Evolutionary conservation across 2,113 vertebrate genomes (phyloP), one percentile per base, ranked within the genome.

Genomic region (Gavia stellata): DNA sequence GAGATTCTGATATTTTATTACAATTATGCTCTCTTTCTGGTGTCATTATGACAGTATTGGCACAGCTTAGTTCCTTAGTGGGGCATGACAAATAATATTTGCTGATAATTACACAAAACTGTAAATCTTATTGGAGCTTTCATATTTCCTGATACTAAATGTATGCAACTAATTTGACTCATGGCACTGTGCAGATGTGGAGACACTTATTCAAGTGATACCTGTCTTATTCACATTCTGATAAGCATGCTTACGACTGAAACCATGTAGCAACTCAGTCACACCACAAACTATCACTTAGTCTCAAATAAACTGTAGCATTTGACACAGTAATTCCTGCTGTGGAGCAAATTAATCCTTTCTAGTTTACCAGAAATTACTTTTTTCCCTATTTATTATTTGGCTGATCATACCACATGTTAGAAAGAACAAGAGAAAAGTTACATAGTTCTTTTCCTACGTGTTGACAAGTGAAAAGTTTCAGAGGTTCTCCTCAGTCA

Each of bases 401-500:
- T 87, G 49, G 20, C 34, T 75, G 38, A 36, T 95, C 47, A 71
- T 77, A 70, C 81, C 87, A 93, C 49, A 34, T 91, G 82, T 63
- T 70, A 94, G 52, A 81, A 86, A 81, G 52, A 96, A 40, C n/a
- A 91, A 91, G 84, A 74, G 61, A 91, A 81, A 86, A 86, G 34
- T 59, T 77, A 34, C 71, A 78, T 52, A 34, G 52, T 61, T 93
- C 10, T 81, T 88, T 66, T 71, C 59, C 42, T 91, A 56, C 1
- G 7, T 95, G 92, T 82, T 94, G 88, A 96, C 96, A 96, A 96
- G 82, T 94, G 96, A 97, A 75, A 93, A 75, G 75, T 95, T 96
- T 97, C 91, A 95, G 94, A 96, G 73, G 67, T 90, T 95, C 67
- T 95, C 55, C n/a, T 28, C 78, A 89, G 78, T 86, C 90, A 86